Conservation (phyloP, 2,797 vertebrate species). For the Sylvia borin region DNA sequence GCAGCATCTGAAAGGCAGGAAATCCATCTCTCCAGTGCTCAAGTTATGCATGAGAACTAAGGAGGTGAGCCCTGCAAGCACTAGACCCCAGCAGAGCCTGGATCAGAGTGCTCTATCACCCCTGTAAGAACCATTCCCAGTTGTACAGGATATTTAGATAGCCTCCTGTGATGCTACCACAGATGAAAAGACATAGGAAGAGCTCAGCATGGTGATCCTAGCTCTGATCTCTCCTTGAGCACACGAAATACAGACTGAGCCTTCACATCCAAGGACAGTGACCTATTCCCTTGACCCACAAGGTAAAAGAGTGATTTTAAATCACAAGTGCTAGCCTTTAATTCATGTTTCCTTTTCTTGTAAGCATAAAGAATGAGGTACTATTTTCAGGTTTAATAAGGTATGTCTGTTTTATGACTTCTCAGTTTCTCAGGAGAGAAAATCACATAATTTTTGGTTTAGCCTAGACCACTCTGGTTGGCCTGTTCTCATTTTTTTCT, state of each 20-base stretch:
- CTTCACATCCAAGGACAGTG: not conserved
- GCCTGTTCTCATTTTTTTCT: not conserved
- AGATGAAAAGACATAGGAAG: not conserved
- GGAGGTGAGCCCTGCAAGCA: not conserved
- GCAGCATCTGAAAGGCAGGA: not conserved
- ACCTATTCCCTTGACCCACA: not conserved
- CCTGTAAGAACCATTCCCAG: not conserved
- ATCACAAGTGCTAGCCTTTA: not conserved
- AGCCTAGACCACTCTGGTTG: not conserved
- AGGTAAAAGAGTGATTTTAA: not conserved
- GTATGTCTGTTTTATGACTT: not conserved
- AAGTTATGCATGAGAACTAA: fast-evolving
- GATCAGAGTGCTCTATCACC: not conserved
- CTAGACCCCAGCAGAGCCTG: fast-evolving
- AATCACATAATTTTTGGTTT: not conserved
- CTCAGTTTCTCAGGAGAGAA: not conserved
- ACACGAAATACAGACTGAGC: not conserved
- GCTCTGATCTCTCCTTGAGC: not conserved
- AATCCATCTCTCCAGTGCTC: not conserved
- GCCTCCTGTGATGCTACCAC: fast-evolving
- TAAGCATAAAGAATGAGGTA: not conserved
- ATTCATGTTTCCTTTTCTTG: not conserved
- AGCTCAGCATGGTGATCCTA: not conserved
- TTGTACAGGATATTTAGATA: not conserved
- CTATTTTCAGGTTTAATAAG: not conserved